phyloP scores from a whole-genome alignment of 2,797 vertebrate species.

The Cynodonichthys magdalenae region DNA sequence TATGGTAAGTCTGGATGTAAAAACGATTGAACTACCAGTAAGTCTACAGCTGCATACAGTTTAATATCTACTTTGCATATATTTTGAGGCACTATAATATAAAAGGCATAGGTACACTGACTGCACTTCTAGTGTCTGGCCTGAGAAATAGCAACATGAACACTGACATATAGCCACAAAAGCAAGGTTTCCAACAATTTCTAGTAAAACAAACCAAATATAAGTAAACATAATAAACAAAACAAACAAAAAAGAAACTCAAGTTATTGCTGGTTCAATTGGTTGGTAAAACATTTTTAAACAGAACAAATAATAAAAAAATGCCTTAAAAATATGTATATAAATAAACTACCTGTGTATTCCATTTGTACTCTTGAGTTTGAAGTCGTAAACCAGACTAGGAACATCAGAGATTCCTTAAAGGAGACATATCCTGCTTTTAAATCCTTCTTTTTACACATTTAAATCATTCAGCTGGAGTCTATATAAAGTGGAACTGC shows the following conservation, averaged over 20 bases:
- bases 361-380: no score
- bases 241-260: constrained; percentile 23
- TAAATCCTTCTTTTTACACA: no score
- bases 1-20: constrained; percentile 12
- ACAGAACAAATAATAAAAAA: constrained; percentile 63
- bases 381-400: no score
- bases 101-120: constrained; percentile 66
- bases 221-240: constrained; percentile 64
- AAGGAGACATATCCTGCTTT: no score
- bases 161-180: constrained; percentile 56
- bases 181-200: constrained; percentile 41
- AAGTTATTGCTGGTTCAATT: constrained; percentile 69
- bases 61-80: constrained; percentile 70
- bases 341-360: constrained; percentile 67
- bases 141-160: constrained; percentile 51
- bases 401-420: no score
- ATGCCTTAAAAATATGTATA: constrained; percentile 66
- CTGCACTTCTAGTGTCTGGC: constrained; percentile 50
- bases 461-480: no score
- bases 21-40: constrained; percentile 22
- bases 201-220: constrained; percentile 30
- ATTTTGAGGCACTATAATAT: constrained; percentile 75
- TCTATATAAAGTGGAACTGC: no score
- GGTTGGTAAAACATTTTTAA: constrained; percentile 55
- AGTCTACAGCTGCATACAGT: constrained; percentile 57